A percentile compares a stretch with the other conserved stretches of the same genome.
phyloP scores from a whole-genome alignment of 1,140 invertebrate genomes.

The Rhysida immarginata region DNA sequence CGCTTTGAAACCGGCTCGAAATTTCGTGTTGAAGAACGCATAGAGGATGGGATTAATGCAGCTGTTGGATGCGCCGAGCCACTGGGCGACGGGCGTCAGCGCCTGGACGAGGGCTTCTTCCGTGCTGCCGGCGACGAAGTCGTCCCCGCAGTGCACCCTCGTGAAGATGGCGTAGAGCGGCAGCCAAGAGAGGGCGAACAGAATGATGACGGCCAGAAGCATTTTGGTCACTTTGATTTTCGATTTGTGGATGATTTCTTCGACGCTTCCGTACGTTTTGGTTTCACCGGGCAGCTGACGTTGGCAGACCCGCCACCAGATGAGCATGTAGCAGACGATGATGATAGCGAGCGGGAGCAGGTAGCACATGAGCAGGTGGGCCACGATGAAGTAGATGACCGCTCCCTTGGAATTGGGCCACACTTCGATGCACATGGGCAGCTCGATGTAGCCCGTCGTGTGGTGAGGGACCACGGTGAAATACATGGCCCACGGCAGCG shows the following conservation, averaged over 20 bases:
- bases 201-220: slow-evolving; percentile 85
- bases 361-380: slow-evolving; percentile 78
- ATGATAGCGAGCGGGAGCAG: slow-evolving; percentile 79
- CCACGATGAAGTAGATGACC: slow-evolving; percentile 62
- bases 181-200: slow-evolving; percentile 89
- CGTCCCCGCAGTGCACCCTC: slow-evolving; percentile 50
- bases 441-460: slow-evolving; percentile 4
- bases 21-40: slow-evolving; percentile 37
- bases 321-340: slow-evolving; percentile 78
- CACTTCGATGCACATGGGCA: slow-evolving; percentile 15
- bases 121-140: slow-evolving; percentile 32
- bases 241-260: slow-evolving; percentile 30
- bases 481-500: slow-evolving; percentile 42
- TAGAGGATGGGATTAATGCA: slow-evolving; percentile 38
- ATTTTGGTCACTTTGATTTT: slow-evolving; percentile 69
- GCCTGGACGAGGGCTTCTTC: slow-evolving; percentile 20
- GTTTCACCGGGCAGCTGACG: slow-evolving; percentile 29
- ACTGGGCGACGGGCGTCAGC: slow-evolving; percentile 34
- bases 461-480: slow-evolving; percentile 27
- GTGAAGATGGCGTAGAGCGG: slow-evolving; percentile 84
- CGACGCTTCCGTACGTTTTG: slow-evolving; percentile 22
- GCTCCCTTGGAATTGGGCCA: slow-evolving; percentile 14
- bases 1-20: slow-evolving; percentile 31
- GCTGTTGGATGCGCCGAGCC: slow-evolving; percentile 35
- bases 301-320: slow-evolving; percentile 45